These are phyloP conservation scores for Pterocles burchelli DNA, from an alignment of 2,113 vertebrate species.

Conservation along the genomic window DNA sequence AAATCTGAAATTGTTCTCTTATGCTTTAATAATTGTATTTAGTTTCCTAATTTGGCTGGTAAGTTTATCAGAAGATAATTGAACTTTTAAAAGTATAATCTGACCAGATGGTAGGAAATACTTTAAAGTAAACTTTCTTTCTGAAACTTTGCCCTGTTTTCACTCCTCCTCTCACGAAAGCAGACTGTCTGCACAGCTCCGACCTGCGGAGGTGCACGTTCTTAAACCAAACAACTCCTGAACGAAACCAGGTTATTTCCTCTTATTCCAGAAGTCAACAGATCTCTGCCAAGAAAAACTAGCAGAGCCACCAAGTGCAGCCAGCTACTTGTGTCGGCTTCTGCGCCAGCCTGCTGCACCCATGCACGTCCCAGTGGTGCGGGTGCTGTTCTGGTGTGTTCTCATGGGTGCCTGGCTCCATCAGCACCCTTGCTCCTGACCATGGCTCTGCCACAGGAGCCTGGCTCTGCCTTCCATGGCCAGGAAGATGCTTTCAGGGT, in stretches of 20 bases:
- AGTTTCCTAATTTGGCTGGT: constrained; percentile 51
- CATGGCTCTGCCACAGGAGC: neutral
- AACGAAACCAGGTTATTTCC: neutral
- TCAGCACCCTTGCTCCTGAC: neutral
- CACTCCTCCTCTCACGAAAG: neutral
- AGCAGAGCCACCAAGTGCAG: neutral
- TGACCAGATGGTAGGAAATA: constrained; percentile 14
- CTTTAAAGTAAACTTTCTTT: constrained; percentile 31
- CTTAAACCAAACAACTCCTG: constrained; percentile 2
- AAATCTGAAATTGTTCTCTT: constrained; percentile 47
- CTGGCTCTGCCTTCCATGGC: neutral
- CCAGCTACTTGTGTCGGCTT: neutral
- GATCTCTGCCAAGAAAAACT: neutral
- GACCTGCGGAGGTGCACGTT: neutral
- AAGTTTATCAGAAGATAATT: constrained; percentile 56
- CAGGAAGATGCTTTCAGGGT: neutral
- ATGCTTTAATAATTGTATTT: constrained; percentile 51
- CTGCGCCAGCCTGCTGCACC: neutral
- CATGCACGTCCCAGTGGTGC: accelerated
- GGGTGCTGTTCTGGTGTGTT: neutral
- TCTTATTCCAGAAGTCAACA: neutral
- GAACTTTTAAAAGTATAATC: constrained; percentile 30
- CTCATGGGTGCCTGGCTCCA: neutral
- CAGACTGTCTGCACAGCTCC: neutral
- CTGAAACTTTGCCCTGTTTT: neutral